Base-by-base conservation (phyloP, 1,140 invertebrate genomes). In the Drosophila navojoa region DNA sequence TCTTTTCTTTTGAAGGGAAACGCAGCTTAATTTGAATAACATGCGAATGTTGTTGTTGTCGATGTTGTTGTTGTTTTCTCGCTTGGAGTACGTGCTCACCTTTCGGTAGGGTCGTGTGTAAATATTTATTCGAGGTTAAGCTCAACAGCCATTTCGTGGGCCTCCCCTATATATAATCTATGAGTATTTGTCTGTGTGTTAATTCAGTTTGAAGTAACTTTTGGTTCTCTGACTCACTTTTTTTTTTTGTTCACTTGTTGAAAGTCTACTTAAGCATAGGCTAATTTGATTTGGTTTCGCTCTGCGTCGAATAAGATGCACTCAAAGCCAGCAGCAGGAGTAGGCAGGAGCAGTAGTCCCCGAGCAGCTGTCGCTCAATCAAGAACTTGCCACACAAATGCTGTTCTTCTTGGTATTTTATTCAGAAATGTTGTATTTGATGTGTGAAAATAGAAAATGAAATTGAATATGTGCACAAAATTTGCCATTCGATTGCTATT, bases 121-220 rank as follows among this genome's bases (percentile, higher is more conserved):
- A 86, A 86, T 86, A 87, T 87, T 86, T 76, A 82, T 75, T 66
- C 69, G 47, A 82, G 82, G 76, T 76, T 73, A 67, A 70, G 76
- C 74, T 35, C 70, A 76, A 54, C 68, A 68, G 42, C 68, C 73
- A 79, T 70, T 82, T 79, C 45, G 35, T 13, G 47, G 50, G 15
- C 35, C 25, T 11, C 45, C 49, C 16, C 22, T 27, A 16, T 53
- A 54, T 66, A 49, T 66, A 47, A 61, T 35, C 32, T 58, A 25
- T 57, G 25, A 40, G 49, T 42, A 57, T 61, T 40, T 71, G 49
- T 74, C 45, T 57, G 59, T 40, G 29, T 50, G 81, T 63, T 86
- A 87, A 86, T 87, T 86, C 82, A 86, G 86, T 85, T 85, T 86
- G 53, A 35, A 27, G 54, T 66, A 76, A 70, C 22, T 76, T 68